Base-by-base conservation (phyloP, 2,797 vertebrate genomes). In the Sebastes hubbsi region DNA sequence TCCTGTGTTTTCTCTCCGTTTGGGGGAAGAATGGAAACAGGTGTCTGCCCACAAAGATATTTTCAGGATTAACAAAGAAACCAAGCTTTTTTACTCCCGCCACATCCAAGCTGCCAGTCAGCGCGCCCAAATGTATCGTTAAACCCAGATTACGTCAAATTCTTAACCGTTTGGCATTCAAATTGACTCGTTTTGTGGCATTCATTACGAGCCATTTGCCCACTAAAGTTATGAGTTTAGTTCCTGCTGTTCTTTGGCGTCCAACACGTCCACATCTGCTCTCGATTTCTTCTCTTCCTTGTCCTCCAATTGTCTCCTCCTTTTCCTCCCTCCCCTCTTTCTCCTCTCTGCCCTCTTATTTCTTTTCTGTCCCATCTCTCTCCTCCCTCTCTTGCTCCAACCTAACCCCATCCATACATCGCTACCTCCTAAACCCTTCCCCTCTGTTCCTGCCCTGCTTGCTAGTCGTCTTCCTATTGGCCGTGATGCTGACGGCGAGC, bases 391-490 rank as follows among this genome's bases (percentile, higher is more conserved):
- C 85, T 29, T n/a, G 12, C 60, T 93, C 96, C 30, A 88, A 94
- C 11, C 88, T 97, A 8, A 93, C 95, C 0, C 78, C 93, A 0
- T 91, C 89, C 1, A 22, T 97, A 42, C 96, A 95, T 76, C 95
- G 92, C 72, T 96, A 96, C 84, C 87, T 98, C 77, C 96, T 96
- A 0, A 94, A 97, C 69, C 96, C 96, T 2, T 97, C 97, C 14
- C 97, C 97, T 46, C 96, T 97, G 6, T 95, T 98, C 83, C 92
- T 99, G 20, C 97, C 97, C 12, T 96, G 96, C 72, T 96, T 99
- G 65, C 79, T 99, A n/a, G 94, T 97, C 64, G 87, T 96, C 83
- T 99, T 99, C 20, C 84, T 95, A 0, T 77, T 94, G 49, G 93
- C 96, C 8, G 94, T 99, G 30, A 96, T 98, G 91, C 94, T 99